Conservation (phyloP, 2,888 invertebrate species). For the Quadriops clusia region DNA sequence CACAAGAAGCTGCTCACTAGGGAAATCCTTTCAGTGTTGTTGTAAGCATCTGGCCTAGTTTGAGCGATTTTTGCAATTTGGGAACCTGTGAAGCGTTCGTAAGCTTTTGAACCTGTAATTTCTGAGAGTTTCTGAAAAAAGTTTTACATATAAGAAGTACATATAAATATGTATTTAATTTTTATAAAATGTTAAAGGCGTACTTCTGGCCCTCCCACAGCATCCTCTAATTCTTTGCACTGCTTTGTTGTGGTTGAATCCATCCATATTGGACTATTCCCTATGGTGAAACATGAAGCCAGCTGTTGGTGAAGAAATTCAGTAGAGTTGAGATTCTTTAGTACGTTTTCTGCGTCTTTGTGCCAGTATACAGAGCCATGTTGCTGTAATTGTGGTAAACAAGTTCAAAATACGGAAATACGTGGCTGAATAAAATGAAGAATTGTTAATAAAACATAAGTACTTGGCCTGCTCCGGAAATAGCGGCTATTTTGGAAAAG, state of each 20-base stretch:
- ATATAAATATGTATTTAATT: too few species aligned
- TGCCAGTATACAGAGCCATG: constrained; percentile 97
- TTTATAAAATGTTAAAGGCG: too few species aligned
- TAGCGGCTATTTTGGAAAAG: constrained; percentile 66
- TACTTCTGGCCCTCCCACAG: constrained; percentile 59
- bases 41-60: constrained; percentile 55
- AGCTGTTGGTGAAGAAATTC: constrained; percentile 78
- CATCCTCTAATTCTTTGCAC: constrained; percentile 67
- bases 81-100: constrained; percentile 84
- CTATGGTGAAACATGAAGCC: constrained; percentile 60
- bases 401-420: not conserved
- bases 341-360: constrained; percentile 52
- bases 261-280: constrained; percentile 92
- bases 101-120: constrained; percentile 76
- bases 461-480: constrained; percentile 90
- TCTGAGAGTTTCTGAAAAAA: constrained; percentile 55
- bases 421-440: not conserved
- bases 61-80: constrained; percentile 86
- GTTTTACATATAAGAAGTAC: too few species aligned
- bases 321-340: constrained; percentile 56
- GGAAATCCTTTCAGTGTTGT: constrained; percentile 75
- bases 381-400: constrained; percentile 78
- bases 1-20: constrained; percentile 88
- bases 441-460: constrained; percentile 9
- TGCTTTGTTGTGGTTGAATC: constrained; percentile 73